Base-by-base conservation (phyloP, 2,888 invertebrate species). In the Apotomis capreana region DNA sequence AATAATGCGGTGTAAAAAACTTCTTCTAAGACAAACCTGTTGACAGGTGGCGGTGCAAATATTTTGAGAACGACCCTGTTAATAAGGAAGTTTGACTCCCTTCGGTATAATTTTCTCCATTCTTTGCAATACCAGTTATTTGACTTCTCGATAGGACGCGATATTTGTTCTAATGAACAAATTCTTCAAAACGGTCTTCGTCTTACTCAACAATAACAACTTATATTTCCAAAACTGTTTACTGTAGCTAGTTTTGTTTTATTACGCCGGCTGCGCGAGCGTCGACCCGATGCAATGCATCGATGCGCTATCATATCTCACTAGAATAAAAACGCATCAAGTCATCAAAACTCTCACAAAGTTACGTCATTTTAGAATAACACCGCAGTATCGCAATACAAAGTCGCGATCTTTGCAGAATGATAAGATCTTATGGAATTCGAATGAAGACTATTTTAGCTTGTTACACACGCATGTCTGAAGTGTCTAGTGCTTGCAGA, bases 191-290 rank as follows among this genome's bases (percentile, higher is more conserved):
- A 26, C 26, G 26, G 26, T 26, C 40, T 40, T 5, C 40, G 5
- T 40, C 5, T 40, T 40, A 6, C 6, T 5, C 5, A 40, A 40
- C 40, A 40, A 40, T 40, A 40, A 40, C 40, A 40, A 49, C 10
- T 57, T 15, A 65, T 36, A 13, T 13, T 51, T 59, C 37, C 13
- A 57, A 61, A 44, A 62, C 62, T 69, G 71, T 69, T 69, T 73
- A 69, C 68, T 55, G 69, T 52, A 61, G 54, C 59, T 26, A 55
- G 68, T 74, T 74, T 69, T 73, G 69, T 79, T 78, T 76, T 84
- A 81, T 81, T 81, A 81, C 81, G 74, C 68, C 77, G 76, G 76
- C 71, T 78, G 75, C 84, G 79, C 80, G 85, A 81, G 79, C 87
- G 78, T 80, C 84, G 85, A 86, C 85, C 85, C 80, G 79, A 40